Evolutionary conservation across 2,888 invertebrate species (phyloP).

Genomic region (Phragmatobia fuliginosa): DNA sequence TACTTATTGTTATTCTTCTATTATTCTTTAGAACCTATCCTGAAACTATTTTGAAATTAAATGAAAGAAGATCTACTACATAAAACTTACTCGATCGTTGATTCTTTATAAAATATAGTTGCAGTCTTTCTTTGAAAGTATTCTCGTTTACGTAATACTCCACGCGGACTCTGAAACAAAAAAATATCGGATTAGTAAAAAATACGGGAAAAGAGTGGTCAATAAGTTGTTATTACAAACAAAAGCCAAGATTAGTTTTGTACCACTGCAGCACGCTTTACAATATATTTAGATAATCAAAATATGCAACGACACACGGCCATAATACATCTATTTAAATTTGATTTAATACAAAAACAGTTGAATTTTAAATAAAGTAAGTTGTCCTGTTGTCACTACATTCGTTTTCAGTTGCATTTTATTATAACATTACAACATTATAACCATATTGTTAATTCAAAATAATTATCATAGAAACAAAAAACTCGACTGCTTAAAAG

Average conservation of each 20-base stretch:
- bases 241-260: neutral
- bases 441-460: too few relatives aligned
- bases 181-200: neutral
- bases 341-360: too few relatives aligned
- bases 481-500: too few relatives aligned
- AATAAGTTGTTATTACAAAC: neutral
- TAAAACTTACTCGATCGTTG: conserved; percentile 98
- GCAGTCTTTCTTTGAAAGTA: conserved; percentile 99
- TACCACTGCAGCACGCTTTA: neutral
- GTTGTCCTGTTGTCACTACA: too few relatives aligned
- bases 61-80: neutral
- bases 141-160: conserved; percentile 99
- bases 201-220: neutral
- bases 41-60: neutral
- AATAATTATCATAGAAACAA: too few relatives aligned
- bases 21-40: neutral
- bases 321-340: too few relatives aligned
- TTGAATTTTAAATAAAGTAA: too few relatives aligned
- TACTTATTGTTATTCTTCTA: too few relatives aligned
- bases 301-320: too few relatives aligned
- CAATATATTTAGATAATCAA: neutral
- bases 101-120: conserved; percentile 99
- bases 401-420: too few relatives aligned
- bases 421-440: too few relatives aligned
- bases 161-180: conserved; percentile 97